Evolutionary conservation across 2,113 vertebrate genomes (phyloP).

Genomic region (Progne subis): DNA sequence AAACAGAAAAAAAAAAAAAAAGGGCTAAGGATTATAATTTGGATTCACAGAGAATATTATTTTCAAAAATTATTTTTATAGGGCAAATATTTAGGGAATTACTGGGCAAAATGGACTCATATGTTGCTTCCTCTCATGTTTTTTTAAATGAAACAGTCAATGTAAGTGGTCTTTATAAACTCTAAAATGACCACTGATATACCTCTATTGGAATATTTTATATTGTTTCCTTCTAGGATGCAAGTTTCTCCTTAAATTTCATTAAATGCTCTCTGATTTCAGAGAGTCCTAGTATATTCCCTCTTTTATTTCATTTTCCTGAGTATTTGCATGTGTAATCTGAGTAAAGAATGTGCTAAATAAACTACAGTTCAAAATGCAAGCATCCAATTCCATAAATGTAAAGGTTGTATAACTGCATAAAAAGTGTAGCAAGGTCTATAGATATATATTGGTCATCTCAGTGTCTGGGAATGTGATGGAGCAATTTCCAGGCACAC

Average conservation of each 20-base stretch:
- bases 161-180: not conserved
- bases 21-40: not conserved
- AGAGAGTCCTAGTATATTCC: not conserved
- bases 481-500: not conserved
- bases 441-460: not conserved
- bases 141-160: not conserved
- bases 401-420: not conserved
- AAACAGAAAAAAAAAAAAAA: not conserved
- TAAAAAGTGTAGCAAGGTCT: not conserved
- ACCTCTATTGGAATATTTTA: not conserved
- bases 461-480: not conserved
- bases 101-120: not conserved
- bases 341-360: not conserved
- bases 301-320: not conserved
- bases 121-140: not conserved
- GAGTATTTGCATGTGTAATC: not conserved
- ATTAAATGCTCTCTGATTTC: not conserved
- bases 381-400: not conserved
- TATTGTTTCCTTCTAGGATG: not conserved
- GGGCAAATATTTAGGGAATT: not conserved
- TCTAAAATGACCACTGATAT: not conserved
- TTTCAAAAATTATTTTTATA: not conserved
- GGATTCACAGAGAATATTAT: not conserved
- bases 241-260: not conserved
- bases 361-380: not conserved